phyloP scores from a whole-genome alignment of 2,888 invertebrate species.

The Zhengitettix transpicula region DNA sequence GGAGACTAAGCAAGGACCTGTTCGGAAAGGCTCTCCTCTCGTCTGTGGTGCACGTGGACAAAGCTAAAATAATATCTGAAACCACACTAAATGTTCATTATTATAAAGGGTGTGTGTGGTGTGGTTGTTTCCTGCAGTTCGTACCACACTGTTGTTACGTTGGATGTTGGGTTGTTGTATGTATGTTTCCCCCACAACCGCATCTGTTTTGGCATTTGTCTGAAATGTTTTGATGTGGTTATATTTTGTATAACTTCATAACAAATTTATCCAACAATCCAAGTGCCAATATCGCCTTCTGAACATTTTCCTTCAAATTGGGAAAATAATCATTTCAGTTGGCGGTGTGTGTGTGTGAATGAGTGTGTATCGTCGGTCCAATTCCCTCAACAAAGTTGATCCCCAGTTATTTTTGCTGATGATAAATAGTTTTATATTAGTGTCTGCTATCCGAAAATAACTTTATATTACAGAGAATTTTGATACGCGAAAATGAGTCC shows the following conservation, averaged over 20 bases:
- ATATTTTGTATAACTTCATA: not conserved
- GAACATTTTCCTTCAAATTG: not conserved
- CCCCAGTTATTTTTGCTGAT: conserved; percentile 8
- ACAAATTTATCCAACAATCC: conserved; percentile 9
- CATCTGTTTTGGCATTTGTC: too few species aligned
- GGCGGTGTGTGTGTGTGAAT: not conserved
- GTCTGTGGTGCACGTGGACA: too few species aligned
- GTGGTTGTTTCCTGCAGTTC: too few species aligned
- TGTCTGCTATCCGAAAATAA: conserved; percentile 1
- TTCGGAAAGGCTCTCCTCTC: too few species aligned
- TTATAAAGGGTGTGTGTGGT: too few species aligned
- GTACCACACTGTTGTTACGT: too few species aligned
- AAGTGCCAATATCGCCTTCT: conserved; percentile 14
- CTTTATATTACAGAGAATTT: conserved; percentile 4
- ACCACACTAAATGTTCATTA: too few species aligned
- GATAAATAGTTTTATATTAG: conserved; percentile 6
- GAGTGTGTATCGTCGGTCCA: conserved; percentile 2
- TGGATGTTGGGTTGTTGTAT: too few species aligned
- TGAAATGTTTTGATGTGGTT: not conserved
- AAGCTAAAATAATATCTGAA: too few species aligned
- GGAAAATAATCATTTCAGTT: not conserved
- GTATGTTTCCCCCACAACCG: too few species aligned
- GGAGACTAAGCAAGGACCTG: too few species aligned
- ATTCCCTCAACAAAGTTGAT: conserved; percentile 3
- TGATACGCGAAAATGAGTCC: conserved; percentile 1